Percentiles rank a stretch among this genome's conserved stretches.
phyloP scores from a whole-genome alignment of 2,888 invertebrate genomes.

The Hermaeophaga mercurialis region DNA sequence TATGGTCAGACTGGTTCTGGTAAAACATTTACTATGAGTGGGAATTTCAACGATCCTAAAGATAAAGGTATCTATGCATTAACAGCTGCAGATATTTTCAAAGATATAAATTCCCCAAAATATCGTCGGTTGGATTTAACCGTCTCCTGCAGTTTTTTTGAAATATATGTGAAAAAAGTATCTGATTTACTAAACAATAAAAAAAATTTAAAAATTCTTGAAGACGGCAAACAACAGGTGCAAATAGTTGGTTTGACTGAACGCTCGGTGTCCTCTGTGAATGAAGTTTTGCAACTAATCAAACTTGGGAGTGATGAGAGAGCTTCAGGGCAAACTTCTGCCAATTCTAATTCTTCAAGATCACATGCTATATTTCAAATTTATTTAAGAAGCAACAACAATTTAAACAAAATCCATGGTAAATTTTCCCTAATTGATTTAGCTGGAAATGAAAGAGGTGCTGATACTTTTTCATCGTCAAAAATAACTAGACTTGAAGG shows the following conservation, averaged over 20 bases:
- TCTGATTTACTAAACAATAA: slow-evolving; percentile 90
- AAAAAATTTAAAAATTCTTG: slow-evolving; percentile 89
- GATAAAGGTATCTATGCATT: slow-evolving; percentile 97
- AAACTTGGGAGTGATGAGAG: slow-evolving; percentile 86
- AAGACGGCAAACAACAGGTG: slow-evolving; percentile 97
- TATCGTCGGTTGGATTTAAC: slow-evolving; percentile 84
- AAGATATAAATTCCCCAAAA: slow-evolving; percentile 75
- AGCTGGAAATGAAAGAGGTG: slow-evolving; percentile 97
- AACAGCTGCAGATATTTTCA: slow-evolving; percentile 94
- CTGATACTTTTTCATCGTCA: slow-evolving; percentile 95
- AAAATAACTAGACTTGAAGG: slow-evolving; percentile 94
- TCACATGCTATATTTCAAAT: slow-evolving; percentile 99
- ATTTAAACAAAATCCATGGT: slow-evolving; percentile 81
- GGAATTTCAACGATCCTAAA: slow-evolving; percentile 91
- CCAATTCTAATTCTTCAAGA: slow-evolving; percentile 96
- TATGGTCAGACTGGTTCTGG: slow-evolving; percentile 99
- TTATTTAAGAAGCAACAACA: slow-evolving; percentile 73
- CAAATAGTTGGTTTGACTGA: slow-evolving; percentile 97
- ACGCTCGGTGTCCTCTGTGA: slow-evolving; percentile 85
- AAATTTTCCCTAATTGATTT: slow-evolving; percentile 98
- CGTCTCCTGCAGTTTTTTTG: slow-evolving; percentile 96
- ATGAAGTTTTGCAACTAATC: slow-evolving; percentile 91
- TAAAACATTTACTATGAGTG: slow-evolving; percentile 99
- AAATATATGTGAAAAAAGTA: slow-evolving; percentile 98
- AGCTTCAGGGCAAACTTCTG: slow-evolving; percentile 96